Evolutionary conservation across 2,113 vertebrate species (phyloP), one percentile per base, ranked within the genome.

Genomic region (Redunca redunca): DNA sequence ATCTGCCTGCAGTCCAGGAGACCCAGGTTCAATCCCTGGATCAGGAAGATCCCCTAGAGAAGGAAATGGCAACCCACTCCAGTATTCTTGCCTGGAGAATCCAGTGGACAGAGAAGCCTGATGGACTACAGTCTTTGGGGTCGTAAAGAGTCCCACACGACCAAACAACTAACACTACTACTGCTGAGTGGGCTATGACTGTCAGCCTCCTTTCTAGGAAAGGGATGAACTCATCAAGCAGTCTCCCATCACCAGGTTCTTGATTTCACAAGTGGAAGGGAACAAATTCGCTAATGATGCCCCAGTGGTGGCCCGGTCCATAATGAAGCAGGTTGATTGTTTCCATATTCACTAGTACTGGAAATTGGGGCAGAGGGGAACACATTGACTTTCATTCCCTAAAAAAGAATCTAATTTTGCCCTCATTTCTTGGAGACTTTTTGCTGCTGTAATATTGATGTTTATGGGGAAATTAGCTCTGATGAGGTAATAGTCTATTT

Each of bases 401-500:
- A 46, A 33, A 96, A n/a, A 97, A 43, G 8, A 43, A 88, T 52
- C 85, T n/a, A 30, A 71, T 83, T 87, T 77, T 30, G 23, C 88
- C 85, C 58, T 88, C 14, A 26, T 92, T 96, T 96, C 95, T 96
- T 58, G 60, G 89, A 91, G 83, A 87, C 23, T 30, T 81, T 96
- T 64, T 93, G 55, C 78, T 92, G 86, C 82, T 74, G 10, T 83
- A 28, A 62, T 91, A 84, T 43, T 91, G 78, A 53, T 87, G 71
- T 97, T 88, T 86, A 80, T 58, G 93, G 91, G 62, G 60, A 91
- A 97, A 97, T 95, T 50, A 91, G 78, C 86, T 30, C 9, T 64
- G 95, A 96, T 97, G 97, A 97, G 71, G 89, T 95, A 82, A 95
- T 58, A 78, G 71, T 84, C 95, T 97, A 40, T 97, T 97, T 97